Evolutionary conservation across 1,140 invertebrate species (phyloP), one percentile per base, ranked within the genome.

Genomic region (Drosophila lacertosa): DNA sequence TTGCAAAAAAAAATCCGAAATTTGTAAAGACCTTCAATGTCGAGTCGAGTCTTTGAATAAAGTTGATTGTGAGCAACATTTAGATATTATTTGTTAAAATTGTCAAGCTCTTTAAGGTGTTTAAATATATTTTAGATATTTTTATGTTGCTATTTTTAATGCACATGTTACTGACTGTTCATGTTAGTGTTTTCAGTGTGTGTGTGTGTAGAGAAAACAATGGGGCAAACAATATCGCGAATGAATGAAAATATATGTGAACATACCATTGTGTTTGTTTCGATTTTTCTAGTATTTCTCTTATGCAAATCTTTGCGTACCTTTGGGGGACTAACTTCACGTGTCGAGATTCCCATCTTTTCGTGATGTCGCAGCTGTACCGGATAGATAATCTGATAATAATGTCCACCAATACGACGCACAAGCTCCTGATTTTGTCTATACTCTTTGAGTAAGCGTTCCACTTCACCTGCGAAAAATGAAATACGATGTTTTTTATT

Each of bases 331-430:
- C 95, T 95, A 90, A 96, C 95, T 93, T 97, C 96, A 91, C 96
- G 94, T 62, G 96, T 97, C 74, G 96, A 97, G 91, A 98, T 98
- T 89, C 97, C 97, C 95, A 98, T 97, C 93, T 98, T 98, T 93
- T 97, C 96, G 93, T 98, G 97, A 92, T 97, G 96, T 63, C 97
- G 95, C 90, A 98, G 93, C 93, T 98, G 97, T 76, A 97, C 96
- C 60, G 97, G 97, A 93, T 98, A 98, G 81, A 98, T 97, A 92
- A 98, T 97, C 92, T 98, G 97, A 93, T 97, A 98, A 91, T 95
- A 97, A 92, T 97, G 95, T 45, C 95, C 94, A 70, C 96, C 96
- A 92, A 98, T 97, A 92, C 96, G 97, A 69, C 94, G 94, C 76
- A 98, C 96, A 93, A 98, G 93, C 92, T 97, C 95, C 92, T 97